Conservation (phyloP, 2,888 invertebrate species). For the Xestia c-nigrum region DNA sequence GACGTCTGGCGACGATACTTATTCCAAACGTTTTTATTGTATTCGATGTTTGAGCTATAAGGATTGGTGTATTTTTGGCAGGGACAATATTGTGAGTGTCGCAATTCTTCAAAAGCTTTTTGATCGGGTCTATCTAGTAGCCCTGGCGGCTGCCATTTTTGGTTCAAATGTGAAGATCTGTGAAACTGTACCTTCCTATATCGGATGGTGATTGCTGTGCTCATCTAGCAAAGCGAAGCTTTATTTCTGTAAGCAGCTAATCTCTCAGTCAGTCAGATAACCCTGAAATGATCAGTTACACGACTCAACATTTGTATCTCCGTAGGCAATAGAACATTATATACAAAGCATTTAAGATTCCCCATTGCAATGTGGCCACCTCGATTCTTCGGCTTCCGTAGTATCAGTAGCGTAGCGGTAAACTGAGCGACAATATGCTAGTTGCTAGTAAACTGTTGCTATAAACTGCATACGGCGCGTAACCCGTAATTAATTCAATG, state of each 20-base stretch:
- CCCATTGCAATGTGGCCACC: conserved; percentile 11
- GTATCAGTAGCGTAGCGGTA: conserved; percentile 44
- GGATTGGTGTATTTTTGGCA: conserved; percentile 26
- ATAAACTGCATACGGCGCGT: conserved; percentile 50
- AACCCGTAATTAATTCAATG: conserved; percentile 59
- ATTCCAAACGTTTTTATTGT: conserved; percentile 37
- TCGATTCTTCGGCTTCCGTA: conserved; percentile 21
- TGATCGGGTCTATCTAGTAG: background rate
- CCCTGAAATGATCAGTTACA: conserved; percentile 3
- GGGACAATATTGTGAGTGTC: conserved; percentile 41
- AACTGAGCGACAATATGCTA: conserved; percentile 29
- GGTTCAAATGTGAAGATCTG: conserved; percentile 1
- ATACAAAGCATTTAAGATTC: conserved; percentile 8
- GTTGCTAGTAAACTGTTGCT: conserved; percentile 44
- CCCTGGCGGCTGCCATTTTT: background rate
- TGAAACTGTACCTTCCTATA: background rate
- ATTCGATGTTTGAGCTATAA: conserved; percentile 43
- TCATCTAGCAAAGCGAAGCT: background rate
- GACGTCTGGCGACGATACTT: conserved; percentile 62
- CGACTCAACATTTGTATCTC: background rate
- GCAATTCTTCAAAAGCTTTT: conserved; percentile 25
- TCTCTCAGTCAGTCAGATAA: background rate
- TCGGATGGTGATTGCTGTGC: background rate
- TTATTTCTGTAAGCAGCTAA: background rate
- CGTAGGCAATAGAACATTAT: background rate